Conservation (phyloP, 2,888 invertebrate genomes). For the Heliconius hortense region DNA sequence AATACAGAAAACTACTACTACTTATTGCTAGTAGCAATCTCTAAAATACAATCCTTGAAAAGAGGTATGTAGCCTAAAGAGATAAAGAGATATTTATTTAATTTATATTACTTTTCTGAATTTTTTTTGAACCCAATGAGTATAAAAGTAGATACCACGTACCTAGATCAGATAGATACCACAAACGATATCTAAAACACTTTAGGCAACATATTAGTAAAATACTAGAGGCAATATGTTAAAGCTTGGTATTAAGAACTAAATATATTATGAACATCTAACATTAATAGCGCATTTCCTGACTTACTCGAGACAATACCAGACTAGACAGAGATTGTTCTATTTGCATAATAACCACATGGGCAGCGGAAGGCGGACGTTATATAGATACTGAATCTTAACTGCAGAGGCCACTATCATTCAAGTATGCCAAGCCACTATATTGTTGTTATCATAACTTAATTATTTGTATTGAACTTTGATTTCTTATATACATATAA, state of each 20-base stretch:
- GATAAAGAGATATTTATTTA: no score
- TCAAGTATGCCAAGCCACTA: not conserved
- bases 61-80: no score
- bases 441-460: not conserved
- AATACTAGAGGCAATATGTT: not conserved
- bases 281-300: not conserved
- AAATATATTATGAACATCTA: not conserved
- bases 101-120: no score
- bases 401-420: not conserved
- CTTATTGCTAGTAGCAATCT: no score
- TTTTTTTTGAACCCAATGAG: no score
- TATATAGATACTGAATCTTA: not conserved
- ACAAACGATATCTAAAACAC: not conserved
- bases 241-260: not conserved
- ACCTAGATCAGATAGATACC: no score
- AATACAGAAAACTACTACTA: no score
- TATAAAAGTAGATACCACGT: no score
- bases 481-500: not conserved
- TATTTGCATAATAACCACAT: conserved; percentile 1
- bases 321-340: not conserved
- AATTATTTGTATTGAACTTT: not conserved
- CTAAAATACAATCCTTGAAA: no score
- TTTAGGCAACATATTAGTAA: not conserved
- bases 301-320: not conserved
- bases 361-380: not conserved